These are phyloP conservation scores for Cryptotis parvus DNA, from an alignment of 2,113 vertebrate species.

Conservation along the genomic window DNA sequence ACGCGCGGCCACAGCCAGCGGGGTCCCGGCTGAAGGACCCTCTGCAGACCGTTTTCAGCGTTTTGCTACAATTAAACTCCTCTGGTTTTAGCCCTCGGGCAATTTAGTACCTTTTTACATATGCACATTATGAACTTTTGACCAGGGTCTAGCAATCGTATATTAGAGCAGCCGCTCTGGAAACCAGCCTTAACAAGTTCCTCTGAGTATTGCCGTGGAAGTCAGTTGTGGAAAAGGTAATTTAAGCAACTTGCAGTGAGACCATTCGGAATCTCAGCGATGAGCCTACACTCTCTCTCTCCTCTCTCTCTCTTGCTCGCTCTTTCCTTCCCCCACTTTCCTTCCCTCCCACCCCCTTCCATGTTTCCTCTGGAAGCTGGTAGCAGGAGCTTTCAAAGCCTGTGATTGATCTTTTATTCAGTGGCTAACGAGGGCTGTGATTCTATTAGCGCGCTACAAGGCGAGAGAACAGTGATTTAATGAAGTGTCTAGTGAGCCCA, in stretches of 20 bases:
- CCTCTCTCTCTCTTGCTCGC: constrained; percentile 70
- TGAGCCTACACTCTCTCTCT: constrained; percentile 84
- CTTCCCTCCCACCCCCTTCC: constrained; percentile 68
- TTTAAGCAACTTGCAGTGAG: constrained; percentile 94
- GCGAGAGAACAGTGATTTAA: constrained; percentile 95
- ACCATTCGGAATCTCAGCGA: constrained; percentile 91
- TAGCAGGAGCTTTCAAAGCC: constrained; percentile 91
- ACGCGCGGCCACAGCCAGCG: constrained; percentile 88
- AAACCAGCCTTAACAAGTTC: constrained; percentile 97
- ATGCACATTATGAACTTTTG: constrained; percentile 99
- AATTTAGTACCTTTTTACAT: constrained; percentile 99
- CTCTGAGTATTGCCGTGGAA: constrained; percentile 94
- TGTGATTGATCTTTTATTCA: constrained; percentile 96
- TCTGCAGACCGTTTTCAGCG: constrained; percentile 94
- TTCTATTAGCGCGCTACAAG: constrained; percentile 95
- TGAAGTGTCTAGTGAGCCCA: constrained; percentile 96
- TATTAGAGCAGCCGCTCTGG: constrained; percentile 92
- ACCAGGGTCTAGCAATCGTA: constrained; percentile 94
- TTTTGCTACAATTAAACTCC: constrained; percentile 99
- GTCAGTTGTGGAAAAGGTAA: constrained; percentile 92
- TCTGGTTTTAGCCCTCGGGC: constrained; percentile 97
- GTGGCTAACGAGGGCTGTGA: constrained; percentile 97
- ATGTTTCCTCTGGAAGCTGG: constrained; percentile 90
- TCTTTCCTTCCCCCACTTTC: constrained; percentile 79
- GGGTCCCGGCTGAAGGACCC: constrained; percentile 90